Percentiles rank a stretch among this genome's conserved stretches.
Conservation (phyloP, 2,888 invertebrate genomes). For the Ariolimax columbianus region DNA sequence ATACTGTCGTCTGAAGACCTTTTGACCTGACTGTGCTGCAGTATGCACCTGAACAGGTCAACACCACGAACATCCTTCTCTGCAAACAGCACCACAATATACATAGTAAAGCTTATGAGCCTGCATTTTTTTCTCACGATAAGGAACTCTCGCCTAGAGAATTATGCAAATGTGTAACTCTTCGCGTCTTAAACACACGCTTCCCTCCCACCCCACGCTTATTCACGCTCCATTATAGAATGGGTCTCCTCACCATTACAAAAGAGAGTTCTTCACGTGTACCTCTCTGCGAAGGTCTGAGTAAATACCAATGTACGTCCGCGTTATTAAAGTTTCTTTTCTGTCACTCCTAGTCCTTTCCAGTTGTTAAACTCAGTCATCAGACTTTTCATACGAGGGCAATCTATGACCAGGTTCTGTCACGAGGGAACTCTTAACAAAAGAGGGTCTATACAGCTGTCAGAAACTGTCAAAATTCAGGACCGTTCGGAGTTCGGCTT, state of each 20-base stretch:
- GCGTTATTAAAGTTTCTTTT: not conserved
- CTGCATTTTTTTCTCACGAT: constrained; percentile 7
- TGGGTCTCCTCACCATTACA: not conserved
- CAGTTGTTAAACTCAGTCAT: not conserved
- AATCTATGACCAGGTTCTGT: not conserved
- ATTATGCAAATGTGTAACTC: not conserved
- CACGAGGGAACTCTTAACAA: not conserved
- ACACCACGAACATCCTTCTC: not conserved
- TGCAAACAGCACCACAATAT: not conserved
- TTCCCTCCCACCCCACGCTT: not conserved
- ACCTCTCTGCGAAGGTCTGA: not conserved
- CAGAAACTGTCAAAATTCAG: not conserved
- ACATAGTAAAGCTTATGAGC: not conserved
- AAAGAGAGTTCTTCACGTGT: not conserved
- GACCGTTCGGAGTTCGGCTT: not conserved
- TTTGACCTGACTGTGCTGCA: not conserved
- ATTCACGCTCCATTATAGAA: not conserved
- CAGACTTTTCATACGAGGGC: not conserved
- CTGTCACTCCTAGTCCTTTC: not conserved
- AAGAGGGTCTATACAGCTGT: not conserved
- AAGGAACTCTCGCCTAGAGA: not conserved
- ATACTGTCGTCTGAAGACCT: too few species aligned
- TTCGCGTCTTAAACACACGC: not conserved
- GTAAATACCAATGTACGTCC: not conserved
- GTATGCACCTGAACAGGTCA: not conserved